phyloP scores from a whole-genome alignment of 1,140 invertebrate species.

The Ruditapes philippinarum region DNA sequence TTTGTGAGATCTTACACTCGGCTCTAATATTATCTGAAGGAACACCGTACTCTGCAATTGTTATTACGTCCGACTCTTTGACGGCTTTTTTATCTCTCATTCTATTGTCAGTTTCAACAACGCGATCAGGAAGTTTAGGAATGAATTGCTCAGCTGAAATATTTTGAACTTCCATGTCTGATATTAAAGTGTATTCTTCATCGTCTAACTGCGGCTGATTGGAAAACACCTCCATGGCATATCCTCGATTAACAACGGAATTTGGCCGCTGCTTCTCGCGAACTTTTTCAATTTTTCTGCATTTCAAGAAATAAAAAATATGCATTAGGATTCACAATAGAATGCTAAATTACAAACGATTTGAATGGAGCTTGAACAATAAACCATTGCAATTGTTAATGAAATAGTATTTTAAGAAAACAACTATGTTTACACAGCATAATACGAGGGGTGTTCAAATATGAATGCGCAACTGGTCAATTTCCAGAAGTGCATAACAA shows the following conservation, averaged over 20 bases:
- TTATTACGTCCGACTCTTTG: background rate
- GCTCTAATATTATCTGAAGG: background rate
- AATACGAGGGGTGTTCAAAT: too few species aligned
- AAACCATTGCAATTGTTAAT: too few species aligned
- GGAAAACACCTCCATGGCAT: background rate
- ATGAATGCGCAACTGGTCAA: too few species aligned
- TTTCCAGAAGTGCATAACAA: too few species aligned
- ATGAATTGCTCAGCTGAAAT: background rate
- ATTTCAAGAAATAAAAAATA: too few species aligned
- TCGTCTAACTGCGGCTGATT: background rate
- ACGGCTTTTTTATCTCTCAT: background rate
- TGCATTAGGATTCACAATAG: too few species aligned
- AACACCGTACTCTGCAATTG: background rate
- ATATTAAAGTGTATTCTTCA: slow-evolving; percentile 6
- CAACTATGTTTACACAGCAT: too few species aligned
- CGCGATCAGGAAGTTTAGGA: background rate
- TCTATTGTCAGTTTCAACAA: background rate
- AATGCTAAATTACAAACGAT: too few species aligned
- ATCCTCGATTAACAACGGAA: background rate
- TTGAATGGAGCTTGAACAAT: too few species aligned
- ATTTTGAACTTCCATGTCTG: background rate
- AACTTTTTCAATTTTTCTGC: background rate
- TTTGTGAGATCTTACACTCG: background rate
- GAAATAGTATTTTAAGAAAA: too few species aligned
- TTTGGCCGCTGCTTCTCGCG: background rate